phyloP scores from a whole-genome alignment of 2,888 invertebrate genomes.

The Cacoxenus indagator region DNA sequence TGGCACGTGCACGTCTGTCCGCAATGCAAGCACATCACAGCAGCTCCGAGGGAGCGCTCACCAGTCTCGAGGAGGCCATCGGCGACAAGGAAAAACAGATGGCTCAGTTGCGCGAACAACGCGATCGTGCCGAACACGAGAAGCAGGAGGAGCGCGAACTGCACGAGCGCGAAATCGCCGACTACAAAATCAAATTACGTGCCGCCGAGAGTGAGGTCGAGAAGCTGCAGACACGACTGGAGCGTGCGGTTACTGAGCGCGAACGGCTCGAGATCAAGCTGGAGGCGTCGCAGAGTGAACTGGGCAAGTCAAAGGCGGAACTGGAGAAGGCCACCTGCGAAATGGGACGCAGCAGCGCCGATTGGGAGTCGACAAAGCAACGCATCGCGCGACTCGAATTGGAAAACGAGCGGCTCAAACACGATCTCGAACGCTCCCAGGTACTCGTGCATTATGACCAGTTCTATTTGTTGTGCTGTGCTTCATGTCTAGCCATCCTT shows the following conservation, averaged over 20 bases:
- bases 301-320: slow-evolving; percentile 95
- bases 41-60: slow-evolving; percentile 92
- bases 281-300: slow-evolving; percentile 92
- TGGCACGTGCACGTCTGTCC: slow-evolving; percentile 89
- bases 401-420: slow-evolving; percentile 90
- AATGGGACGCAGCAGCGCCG: slow-evolving; percentile 87
- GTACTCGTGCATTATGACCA: slow-evolving; percentile 71
- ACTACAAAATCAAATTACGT: slow-evolving; percentile 94
- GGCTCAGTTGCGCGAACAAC: slow-evolving; percentile 89
- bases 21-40: slow-evolving; percentile 96
- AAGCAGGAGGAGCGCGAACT: slow-evolving; percentile 95
- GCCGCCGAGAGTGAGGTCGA: slow-evolving; percentile 92
- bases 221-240: slow-evolving; percentile 87
- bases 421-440: slow-evolving; percentile 87
- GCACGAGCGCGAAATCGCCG: slow-evolving; percentile 92
- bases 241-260: slow-evolving; percentile 90
- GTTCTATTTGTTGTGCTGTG: slow-evolving; percentile 40
- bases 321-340: slow-evolving; percentile 92
- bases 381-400: slow-evolving; percentile 86
- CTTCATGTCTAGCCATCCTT: slow-evolving; percentile 30
- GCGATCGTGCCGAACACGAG: slow-evolving; percentile 95
- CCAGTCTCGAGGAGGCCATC: slow-evolving; percentile 94
- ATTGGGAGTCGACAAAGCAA: slow-evolving; percentile 76
- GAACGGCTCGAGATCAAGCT: slow-evolving; percentile 91
- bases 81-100: slow-evolving; percentile 98